These are phyloP conservation scores for Saguinus midas DNA, from an alignment of 2,113 vertebrate species.

Conservation along the genomic window DNA sequence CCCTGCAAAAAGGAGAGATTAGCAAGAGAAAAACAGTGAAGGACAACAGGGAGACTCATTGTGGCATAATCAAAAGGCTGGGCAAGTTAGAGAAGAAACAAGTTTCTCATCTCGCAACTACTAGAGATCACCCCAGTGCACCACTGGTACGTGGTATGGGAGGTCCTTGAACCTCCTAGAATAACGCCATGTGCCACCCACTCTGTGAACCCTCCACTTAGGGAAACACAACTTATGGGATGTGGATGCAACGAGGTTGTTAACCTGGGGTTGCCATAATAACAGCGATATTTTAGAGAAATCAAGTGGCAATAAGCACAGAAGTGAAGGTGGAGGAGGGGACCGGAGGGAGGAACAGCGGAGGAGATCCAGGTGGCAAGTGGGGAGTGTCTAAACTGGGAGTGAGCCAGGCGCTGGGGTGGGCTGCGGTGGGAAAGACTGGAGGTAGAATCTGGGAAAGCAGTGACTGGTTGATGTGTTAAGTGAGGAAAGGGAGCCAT, in stretches of 20 bases:
- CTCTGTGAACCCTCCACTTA: background rate
- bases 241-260: background rate
- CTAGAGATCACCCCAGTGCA: background rate
- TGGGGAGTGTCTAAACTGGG: background rate
- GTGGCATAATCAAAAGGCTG: background rate
- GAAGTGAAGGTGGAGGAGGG: background rate
- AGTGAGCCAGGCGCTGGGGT: background rate
- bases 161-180: background rate
- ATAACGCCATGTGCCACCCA: background rate
- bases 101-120: background rate
- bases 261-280: too few species aligned
- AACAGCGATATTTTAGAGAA: background rate
- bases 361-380: background rate
- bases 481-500: background rate
- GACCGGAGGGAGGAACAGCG: background rate
- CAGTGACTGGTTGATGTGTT: background rate
- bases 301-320: background rate
- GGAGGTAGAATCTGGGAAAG: rapidly evolving
- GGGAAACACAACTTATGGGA: background rate
- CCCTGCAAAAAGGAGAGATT: background rate
- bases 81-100: background rate
- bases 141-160: background rate
- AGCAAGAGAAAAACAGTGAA: background rate
- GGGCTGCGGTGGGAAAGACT: background rate
- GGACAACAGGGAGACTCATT: background rate